phyloP scores from a whole-genome alignment of 2,113 vertebrate genomes.

The Engraulis encrasicolus region DNA sequence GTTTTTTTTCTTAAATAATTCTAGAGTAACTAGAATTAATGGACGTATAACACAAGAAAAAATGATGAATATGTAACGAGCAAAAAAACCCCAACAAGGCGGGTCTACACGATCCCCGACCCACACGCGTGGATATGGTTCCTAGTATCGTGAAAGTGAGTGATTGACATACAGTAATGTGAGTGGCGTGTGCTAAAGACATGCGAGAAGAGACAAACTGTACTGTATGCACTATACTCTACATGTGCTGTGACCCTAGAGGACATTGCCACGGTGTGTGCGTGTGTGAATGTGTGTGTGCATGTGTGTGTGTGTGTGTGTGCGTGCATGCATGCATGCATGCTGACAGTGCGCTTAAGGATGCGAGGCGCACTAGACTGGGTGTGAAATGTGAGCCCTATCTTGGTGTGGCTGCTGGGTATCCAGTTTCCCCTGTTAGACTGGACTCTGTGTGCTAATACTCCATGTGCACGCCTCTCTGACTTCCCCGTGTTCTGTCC shows the following conservation, averaged over 20 bases:
- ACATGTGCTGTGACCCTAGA: too few relatives aligned
- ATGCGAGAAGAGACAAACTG: too few relatives aligned
- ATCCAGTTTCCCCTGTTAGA: conserved; percentile 55
- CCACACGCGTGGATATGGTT: neutral
- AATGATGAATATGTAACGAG: neutral
- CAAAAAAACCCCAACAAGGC: neutral
- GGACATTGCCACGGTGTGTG: neutral
- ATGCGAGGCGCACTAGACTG: conserved; percentile 21
- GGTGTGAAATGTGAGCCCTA: conserved; percentile 47
- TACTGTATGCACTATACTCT: too few relatives aligned
- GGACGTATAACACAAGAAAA: neutral
- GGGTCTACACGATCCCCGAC: neutral
- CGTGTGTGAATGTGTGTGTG: conserved; percentile 22
- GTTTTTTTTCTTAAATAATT: too few relatives aligned
- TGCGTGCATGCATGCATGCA: too few relatives aligned
- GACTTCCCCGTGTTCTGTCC: too few relatives aligned
- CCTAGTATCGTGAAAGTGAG: neutral
- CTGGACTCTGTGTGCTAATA: conserved; percentile 37
- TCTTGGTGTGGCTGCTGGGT: conserved; percentile 43
- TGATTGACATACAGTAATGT: neutral
- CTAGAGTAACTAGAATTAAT: too few relatives aligned
- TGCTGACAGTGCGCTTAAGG: neutral
- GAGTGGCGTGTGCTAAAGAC: neutral
- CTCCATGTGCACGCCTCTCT: too few relatives aligned
- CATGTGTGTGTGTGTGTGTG: conserved; percentile 4